Conservation (phyloP, 1,140 invertebrate genomes). For the Tachypleus tridentatus region DNA sequence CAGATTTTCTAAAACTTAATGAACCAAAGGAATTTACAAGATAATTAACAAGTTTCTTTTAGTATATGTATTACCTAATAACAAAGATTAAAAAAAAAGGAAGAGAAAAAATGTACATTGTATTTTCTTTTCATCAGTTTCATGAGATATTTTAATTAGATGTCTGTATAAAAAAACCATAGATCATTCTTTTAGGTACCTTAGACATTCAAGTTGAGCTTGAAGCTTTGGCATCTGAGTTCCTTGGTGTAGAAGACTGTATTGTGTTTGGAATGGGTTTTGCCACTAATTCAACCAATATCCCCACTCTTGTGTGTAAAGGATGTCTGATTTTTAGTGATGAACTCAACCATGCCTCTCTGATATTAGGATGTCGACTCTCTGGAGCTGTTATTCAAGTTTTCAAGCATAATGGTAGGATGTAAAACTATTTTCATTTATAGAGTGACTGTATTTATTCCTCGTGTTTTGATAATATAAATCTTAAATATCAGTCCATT, state of each 20-base stretch:
- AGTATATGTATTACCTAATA: too few species aligned
- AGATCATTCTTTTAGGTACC: slow-evolving; percentile 42
- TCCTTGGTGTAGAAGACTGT: slow-evolving; percentile 85
- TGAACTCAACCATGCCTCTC: slow-evolving; percentile 91
- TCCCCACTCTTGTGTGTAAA: slow-evolving; percentile 72
- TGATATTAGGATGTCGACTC: slow-evolving; percentile 82
- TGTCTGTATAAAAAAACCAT: too few species aligned
- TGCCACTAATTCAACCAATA: slow-evolving; percentile 89
- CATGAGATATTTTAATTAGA: too few species aligned
- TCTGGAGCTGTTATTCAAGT: slow-evolving; percentile 74
- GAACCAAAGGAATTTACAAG: too few species aligned
- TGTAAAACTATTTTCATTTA: background rate
- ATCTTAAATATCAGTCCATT: too few species aligned
- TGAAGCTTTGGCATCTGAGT: slow-evolving; percentile 70
- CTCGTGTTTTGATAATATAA: too few species aligned
- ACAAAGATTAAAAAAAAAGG: too few species aligned
- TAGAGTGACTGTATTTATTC: background rate
- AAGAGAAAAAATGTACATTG: too few species aligned
- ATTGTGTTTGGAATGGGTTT: slow-evolving; percentile 98
- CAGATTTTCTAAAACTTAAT: too few species aligned
- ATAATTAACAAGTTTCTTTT: too few species aligned
- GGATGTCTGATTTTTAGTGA: slow-evolving; percentile 87
- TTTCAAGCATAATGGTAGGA: slow-evolving; percentile 62
- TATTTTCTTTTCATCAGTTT: too few species aligned
- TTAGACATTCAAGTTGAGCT: slow-evolving; percentile 63